Evolutionary conservation across 2,888 invertebrate genomes (phyloP).

Genomic region (Petrolisthes manimaculis): DNA sequence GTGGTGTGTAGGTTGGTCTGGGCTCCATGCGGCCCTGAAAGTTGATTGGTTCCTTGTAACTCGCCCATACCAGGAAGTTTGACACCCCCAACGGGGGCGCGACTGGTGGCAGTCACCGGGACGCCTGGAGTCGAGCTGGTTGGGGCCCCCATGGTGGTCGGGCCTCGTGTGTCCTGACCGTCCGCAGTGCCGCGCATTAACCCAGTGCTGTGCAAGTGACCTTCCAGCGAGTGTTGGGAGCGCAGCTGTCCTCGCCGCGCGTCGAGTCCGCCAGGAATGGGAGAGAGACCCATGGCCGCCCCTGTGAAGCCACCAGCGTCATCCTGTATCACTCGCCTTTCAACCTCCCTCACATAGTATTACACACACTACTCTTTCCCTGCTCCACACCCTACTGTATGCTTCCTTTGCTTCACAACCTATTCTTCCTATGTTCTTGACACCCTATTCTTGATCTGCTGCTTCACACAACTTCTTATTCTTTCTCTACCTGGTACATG

Average conservation of each 20-base stretch:
- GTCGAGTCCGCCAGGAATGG: conserved; percentile 44
- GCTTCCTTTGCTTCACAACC: no score
- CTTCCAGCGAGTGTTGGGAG: conserved; percentile 54
- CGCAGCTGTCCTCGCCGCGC: conserved; percentile 52
- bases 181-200: conserved; percentile 64
- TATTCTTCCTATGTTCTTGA: no score
- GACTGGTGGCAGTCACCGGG: conserved; percentile 15
- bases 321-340: neutral
- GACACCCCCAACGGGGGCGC: conserved; percentile 44
- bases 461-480: no score
- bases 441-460: no score
- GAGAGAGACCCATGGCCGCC: conserved; percentile 40
- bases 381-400: no score
- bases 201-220: conserved; percentile 45
- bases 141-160: conserved; percentile 44
- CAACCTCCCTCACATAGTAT: neutral
- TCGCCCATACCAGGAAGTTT: conserved; percentile 55
- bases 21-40: conserved; percentile 24
- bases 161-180: conserved; percentile 63
- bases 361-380: no score
- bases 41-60: conserved; percentile 39
- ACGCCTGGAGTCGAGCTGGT: conserved; percentile 25
- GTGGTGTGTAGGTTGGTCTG: conserved; percentile 28
- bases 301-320: conserved; percentile 48
- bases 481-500: no score